Evolutionary conservation across 2,113 vertebrate genomes (phyloP).

Genomic region (Carlito syrichta): DNA sequence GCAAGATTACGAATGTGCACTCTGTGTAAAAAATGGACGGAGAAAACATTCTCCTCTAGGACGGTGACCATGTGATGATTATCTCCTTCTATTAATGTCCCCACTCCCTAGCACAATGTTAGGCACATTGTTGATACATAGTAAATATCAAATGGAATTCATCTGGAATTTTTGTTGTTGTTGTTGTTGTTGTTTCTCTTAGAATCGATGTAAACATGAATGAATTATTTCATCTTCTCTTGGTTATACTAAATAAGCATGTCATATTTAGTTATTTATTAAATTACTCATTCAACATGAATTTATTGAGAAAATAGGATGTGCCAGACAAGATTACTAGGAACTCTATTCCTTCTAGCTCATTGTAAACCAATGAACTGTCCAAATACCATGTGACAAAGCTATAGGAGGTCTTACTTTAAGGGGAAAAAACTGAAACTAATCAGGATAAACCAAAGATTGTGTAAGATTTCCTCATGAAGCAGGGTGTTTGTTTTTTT

Average conservation of each 20-base stretch:
- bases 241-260: not conserved
- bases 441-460: not conserved
- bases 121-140: not conserved
- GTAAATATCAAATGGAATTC: not conserved
- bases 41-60: not conserved
- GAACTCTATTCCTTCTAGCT: not conserved
- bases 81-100: not conserved
- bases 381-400: not conserved
- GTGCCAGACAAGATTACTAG: not conserved
- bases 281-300: not conserved
- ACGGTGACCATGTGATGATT: accelerated
- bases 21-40: not conserved
- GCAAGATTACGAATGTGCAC: not conserved
- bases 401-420: not conserved
- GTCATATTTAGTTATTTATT: not conserved
- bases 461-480: not conserved
- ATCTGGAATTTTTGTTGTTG: too few species aligned
- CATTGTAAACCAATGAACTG: not conserved
- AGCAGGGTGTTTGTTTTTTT: not conserved
- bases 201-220: not conserved
- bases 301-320: not conserved
- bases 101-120: not conserved
- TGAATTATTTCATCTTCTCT: not conserved
- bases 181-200: not conserved
- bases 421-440: too few species aligned